Evolutionary conservation across 2,113 vertebrate species (phyloP), one percentile per base, ranked within the genome.

Genomic region (Typhlomys cinereus): DNA sequence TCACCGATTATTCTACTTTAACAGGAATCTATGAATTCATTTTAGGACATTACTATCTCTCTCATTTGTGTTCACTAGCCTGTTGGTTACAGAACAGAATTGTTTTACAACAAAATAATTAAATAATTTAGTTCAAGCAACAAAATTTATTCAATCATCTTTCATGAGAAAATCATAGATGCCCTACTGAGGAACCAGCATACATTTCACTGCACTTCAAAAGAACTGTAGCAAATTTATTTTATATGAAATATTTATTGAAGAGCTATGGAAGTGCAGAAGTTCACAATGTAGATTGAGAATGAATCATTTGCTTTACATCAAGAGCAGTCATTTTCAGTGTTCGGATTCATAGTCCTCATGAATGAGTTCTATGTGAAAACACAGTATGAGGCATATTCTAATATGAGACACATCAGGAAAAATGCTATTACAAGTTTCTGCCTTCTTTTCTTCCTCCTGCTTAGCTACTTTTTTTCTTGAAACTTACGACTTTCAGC

Each of bases 171-270:
- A n/a, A n/a, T n/a, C n/a, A n/a, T n/a, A n/a, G n/a, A n/a, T n/a
- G n/a, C n/a, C n/a, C n/a, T n/a, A n/a, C n/a, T n/a, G n/a, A n/a
- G n/a, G n/a, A n/a, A n/a, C n/a, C n/a, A n/a, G n/a, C n/a, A n/a
- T n/a, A n/a, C n/a, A n/a, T n/a, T n/a, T n/a, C n/a, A n/a, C n/a
- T n/a, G n/a, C n/a, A n/a, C 89, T 21, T 39, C 4, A 44, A 74
- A 94, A 82, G 64, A 95, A 66, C 13, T 17, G 23, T 73, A 71
- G 10, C 21, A 50, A 46, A 80, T 29, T 0, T 71, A 50, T 90
- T 67, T 90, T 75, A 79, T 3, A 46, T 82, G 57, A 1, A 87
- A 64, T 86, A 86, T 61, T 80, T 94, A 5, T 88, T 61, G 94
- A 97, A 84, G 5, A 41, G 17, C 89, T 91, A 57, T 75, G 39